phyloP scores from a whole-genome alignment of 2,888 invertebrate genomes.

The Trichogramma evanescens region DNA sequence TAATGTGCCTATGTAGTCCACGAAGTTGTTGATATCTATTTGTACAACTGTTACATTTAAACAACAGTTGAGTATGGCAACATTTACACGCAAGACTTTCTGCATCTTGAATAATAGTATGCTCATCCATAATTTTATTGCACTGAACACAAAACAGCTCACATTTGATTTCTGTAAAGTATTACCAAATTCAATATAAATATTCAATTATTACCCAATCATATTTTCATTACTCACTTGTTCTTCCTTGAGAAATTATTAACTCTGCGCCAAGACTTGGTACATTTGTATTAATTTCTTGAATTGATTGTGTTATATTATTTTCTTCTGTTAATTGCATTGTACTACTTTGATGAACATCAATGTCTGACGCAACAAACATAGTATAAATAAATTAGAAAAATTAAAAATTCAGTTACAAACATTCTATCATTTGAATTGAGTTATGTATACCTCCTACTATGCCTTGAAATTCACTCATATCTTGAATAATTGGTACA shows the following conservation, averaged over 20 bases:
- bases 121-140: constrained; percentile 18
- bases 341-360: not conserved
- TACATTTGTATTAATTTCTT: constrained; percentile 17
- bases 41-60: constrained; percentile 21
- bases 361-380: not conserved
- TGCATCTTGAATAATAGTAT: constrained; percentile 20
- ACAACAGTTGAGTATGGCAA: constrained; percentile 18
- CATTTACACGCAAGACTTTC: constrained; percentile 19
- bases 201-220: not conserved
- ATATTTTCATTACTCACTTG: constrained; percentile 12
- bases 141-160: constrained; percentile 20
- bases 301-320: constrained; percentile 7
- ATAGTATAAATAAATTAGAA: not conserved
- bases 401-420: not conserved
- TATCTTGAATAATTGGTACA: constrained; percentile 13
- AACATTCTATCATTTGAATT: not conserved
- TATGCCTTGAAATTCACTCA: constrained; percentile 9
- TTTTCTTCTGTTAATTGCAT: not conserved
- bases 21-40: constrained; percentile 21
- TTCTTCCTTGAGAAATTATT: constrained; percentile 22
- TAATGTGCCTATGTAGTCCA: constrained; percentile 22
- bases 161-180: constrained; percentile 20
- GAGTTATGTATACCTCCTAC: constrained; percentile 7
- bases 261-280: constrained; percentile 17
- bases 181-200: not conserved